Evolutionary conservation across 2,797 vertebrate species (phyloP), one percentile per base, ranked within the genome.

Genomic region (Allobates femoralis): DNA sequence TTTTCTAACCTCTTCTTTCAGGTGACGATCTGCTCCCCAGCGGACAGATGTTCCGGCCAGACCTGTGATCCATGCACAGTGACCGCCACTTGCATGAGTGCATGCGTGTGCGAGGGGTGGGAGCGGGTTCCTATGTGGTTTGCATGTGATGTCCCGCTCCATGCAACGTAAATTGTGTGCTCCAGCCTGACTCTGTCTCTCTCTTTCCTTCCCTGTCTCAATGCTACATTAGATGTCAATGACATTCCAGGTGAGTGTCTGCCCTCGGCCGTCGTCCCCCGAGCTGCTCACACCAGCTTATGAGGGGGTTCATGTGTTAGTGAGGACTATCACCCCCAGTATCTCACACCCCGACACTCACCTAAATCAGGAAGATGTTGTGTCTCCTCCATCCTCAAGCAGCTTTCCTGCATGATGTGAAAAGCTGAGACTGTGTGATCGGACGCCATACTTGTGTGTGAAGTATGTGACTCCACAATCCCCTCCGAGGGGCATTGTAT

Each of bases 181-280:
- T 93, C 50, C 64, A 10, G 66, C 73, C 85, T 92, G 91, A 84
- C 69, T 93, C 90, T 94, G 78, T 91, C 67, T 91, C 37, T 89
- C 89, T 93, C 87, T 92, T 89, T 91, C 37, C 84, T 92, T 92
- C 88, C 89, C 90, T 90, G 86, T 91, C 91, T 93, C 92, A 93
- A 91, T 91, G 93, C 94, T 91, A 94, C 93, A 56, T 90, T 96
- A 96, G 97, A 97, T 93, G 95, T 95, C 95, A 96, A 89, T 94
- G 96, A 94, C 94, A 95, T 95, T 95, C 96, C 97, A 97, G 98
- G 98, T 99, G 96, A 99, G 98, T 97, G 87, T 91, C 76, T 90
- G 83, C 5, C 62, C 26, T 83, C 41, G 4, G 41, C 7, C 41
- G 7, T 11, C 6, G 41, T 46, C 41, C 41, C 41, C 41, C 11